phyloP scores from a whole-genome alignment of 1,140 invertebrate species.

The Mercenaria mercenaria region DNA sequence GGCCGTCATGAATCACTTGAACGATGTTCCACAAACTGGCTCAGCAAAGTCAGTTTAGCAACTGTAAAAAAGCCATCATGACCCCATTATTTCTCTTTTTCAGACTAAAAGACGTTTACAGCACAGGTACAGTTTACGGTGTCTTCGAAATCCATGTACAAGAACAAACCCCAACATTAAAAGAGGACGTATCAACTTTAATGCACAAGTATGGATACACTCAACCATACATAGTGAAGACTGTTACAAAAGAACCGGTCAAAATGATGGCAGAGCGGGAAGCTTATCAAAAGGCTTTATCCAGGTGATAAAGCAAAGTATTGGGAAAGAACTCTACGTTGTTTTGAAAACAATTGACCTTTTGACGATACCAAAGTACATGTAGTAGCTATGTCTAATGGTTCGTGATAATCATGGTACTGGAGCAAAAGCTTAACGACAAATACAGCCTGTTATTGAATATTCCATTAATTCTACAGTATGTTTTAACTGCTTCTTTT shows the following conservation, averaged over 20 bases:
- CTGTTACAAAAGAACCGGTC: background rate
- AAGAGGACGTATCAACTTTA: background rate
- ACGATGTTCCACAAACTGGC: no score
- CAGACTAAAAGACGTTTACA: background rate
- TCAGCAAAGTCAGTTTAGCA: no score
- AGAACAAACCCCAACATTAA: background rate
- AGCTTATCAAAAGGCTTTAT: background rate
- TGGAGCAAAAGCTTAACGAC: background rate
- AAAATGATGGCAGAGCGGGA: background rate
- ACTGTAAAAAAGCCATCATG: no score
- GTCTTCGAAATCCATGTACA: background rate
- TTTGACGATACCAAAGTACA: background rate
- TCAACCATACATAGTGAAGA: background rate
- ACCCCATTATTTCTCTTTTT: no score
- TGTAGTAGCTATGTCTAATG: slow-evolving; percentile 1
- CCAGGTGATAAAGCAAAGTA: background rate
- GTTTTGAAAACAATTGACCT: background rate
- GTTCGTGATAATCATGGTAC: background rate
- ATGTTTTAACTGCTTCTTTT: no score
- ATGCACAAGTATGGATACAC: background rate
- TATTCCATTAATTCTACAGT: background rate
- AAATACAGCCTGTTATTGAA: background rate
- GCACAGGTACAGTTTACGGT: background rate
- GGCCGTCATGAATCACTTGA: no score
- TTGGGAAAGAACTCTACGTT: background rate